These are phyloP conservation scores for Sparidentex hasta DNA, from an alignment of 2,797 vertebrate species.

Conservation along the genomic window DNA sequence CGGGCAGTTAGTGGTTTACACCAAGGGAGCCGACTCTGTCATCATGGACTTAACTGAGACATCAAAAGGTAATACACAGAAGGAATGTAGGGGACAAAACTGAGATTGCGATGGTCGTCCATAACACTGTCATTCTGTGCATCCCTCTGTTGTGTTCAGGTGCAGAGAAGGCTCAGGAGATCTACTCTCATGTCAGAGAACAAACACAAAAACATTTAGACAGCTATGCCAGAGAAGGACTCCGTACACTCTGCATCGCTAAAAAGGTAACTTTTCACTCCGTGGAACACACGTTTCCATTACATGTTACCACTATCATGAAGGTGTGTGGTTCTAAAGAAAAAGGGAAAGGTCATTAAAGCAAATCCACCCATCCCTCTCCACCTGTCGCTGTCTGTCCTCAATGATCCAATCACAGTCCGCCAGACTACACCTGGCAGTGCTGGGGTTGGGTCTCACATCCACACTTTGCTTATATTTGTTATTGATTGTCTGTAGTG, in stretches of 20 bases:
- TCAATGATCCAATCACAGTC: too few species aligned
- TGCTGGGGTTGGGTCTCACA: too few species aligned
- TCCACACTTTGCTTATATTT: too few species aligned
- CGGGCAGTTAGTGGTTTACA: constrained; percentile 91
- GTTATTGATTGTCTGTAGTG: too few species aligned
- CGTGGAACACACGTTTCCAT: not conserved
- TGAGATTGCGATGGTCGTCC: not conserved
- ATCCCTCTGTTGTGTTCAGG: constrained; percentile 36
- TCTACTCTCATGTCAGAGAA: constrained; percentile 79
- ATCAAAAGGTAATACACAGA: constrained; percentile 54
- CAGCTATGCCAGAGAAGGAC: constrained; percentile 90
- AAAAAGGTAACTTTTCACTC: constrained; percentile 87
- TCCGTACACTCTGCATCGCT: constrained; percentile 95
- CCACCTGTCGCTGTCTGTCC: not conserved
- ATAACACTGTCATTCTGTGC: not conserved
- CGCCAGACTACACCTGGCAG: too few species aligned
- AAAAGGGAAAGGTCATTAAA: not conserved
- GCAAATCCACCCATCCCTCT: too few species aligned
- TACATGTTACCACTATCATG: not conserved
- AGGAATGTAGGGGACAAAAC: not conserved
- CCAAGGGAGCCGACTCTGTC: constrained; percentile 94
- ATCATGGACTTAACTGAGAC: constrained; percentile 90
- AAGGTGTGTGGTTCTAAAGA: not conserved
- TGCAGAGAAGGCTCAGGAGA: constrained; percentile 44
- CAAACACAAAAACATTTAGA: constrained; percentile 92